Conservation (phyloP, 92 coral and sea anemone species). For the Parazoanthus swiftii region DNA sequence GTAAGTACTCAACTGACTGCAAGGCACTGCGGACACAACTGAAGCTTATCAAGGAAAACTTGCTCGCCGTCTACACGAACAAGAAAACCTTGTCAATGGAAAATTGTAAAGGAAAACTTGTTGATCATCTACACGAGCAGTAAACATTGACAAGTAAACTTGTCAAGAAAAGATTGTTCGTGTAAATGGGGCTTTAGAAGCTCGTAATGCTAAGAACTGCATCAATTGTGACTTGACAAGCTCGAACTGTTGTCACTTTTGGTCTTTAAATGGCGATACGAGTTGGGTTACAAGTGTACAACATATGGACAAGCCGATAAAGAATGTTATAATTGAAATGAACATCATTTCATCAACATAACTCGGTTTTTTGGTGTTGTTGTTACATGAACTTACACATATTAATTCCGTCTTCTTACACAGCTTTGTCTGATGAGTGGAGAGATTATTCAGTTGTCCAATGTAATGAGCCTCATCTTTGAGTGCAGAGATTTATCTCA, state of each 20-base stretch:
- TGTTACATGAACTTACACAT: neutral
- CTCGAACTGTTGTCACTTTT: neutral
- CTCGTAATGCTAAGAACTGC: neutral
- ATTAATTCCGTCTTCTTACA: neutral
- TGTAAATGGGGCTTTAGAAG: too few relatives aligned
- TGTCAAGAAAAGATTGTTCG: too few relatives aligned
- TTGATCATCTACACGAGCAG: too few relatives aligned
- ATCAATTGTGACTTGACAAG: neutral
- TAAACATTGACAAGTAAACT: too few relatives aligned
- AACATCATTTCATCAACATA: neutral
- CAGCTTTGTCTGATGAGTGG: conserved; percentile 99
- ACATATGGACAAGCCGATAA: neutral
- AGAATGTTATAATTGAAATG: neutral
- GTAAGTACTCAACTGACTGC: too few relatives aligned
- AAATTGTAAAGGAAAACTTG: too few relatives aligned
- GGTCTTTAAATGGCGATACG: neutral
- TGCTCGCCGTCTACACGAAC: too few relatives aligned
- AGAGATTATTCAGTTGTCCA: conserved; percentile 95
- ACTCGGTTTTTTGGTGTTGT: neutral
- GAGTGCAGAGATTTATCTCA: conserved; percentile 98
- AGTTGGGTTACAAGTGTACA: too few relatives aligned
- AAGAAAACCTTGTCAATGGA: too few relatives aligned
- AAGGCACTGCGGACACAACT: too few relatives aligned
- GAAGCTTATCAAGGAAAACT: too few relatives aligned
- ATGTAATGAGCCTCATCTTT: conserved; percentile 97